These are phyloP conservation scores for Stenichneumon culpator DNA, from an alignment of 2,888 invertebrate species.

Conservation along the genomic window DNA sequence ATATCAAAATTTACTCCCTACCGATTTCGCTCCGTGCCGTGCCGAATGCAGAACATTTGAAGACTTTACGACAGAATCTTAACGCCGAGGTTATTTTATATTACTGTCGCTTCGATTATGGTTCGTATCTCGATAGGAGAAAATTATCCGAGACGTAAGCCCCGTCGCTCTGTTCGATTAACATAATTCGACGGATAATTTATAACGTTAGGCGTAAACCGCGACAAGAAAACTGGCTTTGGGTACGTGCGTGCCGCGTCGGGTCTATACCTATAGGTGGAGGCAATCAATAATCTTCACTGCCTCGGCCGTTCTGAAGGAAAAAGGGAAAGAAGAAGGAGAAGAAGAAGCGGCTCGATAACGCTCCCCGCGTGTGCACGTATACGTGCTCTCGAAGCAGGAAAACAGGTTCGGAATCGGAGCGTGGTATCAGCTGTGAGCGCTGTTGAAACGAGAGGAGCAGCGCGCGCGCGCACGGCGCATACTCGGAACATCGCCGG, in stretches of 20 bases:
- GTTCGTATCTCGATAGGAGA: neutral
- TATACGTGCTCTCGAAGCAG: constrained; percentile 42
- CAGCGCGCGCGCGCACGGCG: neutral
- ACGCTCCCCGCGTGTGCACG: constrained; percentile 11
- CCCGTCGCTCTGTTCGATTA: constrained; percentile 7
- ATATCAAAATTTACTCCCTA: neutral
- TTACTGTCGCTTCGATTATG: constrained; percentile 23
- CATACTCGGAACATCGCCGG: constrained; percentile 16
- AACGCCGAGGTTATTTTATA: neutral
- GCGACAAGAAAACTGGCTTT: constrained; percentile 15
- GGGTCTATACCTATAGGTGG: constrained; percentile 5
- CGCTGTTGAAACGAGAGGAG: constrained; percentile 29
- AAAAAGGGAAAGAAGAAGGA: constrained; percentile 7
- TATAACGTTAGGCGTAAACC: constrained; percentile 35
- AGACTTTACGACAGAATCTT: constrained; percentile 24
- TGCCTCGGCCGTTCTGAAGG: constrained; percentile 14
- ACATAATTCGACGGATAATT: constrained; percentile 46
- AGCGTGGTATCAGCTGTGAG: constrained; percentile 52
- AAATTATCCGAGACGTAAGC: constrained; percentile 7
- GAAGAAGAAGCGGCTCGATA: constrained; percentile 46
- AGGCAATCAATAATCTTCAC: constrained; percentile 52
- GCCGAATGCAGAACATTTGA: neutral
- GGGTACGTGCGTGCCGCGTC: neutral
- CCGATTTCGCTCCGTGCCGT: neutral
- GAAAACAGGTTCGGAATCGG: constrained; percentile 58